Evolutionary conservation across 2,113 vertebrate species (phyloP).

Genomic region (Mellivora capensis): DNA sequence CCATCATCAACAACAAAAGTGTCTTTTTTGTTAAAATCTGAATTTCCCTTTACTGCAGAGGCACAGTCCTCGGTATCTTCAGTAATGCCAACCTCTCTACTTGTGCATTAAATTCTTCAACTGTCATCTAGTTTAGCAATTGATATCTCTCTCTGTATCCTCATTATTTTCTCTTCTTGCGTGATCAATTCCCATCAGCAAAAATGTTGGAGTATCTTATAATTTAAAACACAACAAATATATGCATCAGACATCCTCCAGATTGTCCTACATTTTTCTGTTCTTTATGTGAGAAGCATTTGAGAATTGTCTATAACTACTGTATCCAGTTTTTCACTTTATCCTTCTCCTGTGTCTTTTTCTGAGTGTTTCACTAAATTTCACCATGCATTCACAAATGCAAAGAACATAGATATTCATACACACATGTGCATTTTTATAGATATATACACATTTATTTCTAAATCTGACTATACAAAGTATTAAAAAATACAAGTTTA

Average conservation of each 20-base stretch:
- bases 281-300: not conserved
- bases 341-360: not conserved
- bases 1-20: not conserved
- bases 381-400: not conserved
- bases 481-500: not conserved
- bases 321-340: not conserved
- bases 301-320: not conserved
- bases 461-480: not conserved
- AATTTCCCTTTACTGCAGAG: not conserved
- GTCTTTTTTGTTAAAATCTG: not conserved
- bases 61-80: not conserved
- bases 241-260: not conserved
- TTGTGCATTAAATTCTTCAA: not conserved
- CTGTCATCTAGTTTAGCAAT: not conserved
- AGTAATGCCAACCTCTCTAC: not conserved
- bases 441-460: not conserved
- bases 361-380: not conserved
- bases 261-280: not conserved
- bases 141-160: not conserved
- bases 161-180: not conserved
- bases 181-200: too few relatives aligned
- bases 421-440: not conserved
- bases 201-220: not conserved
- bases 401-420: not conserved
- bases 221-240: not conserved